Evolutionary conservation across 2,113 vertebrate species (phyloP).

Genomic region (Accipiter cooperii): DNA sequence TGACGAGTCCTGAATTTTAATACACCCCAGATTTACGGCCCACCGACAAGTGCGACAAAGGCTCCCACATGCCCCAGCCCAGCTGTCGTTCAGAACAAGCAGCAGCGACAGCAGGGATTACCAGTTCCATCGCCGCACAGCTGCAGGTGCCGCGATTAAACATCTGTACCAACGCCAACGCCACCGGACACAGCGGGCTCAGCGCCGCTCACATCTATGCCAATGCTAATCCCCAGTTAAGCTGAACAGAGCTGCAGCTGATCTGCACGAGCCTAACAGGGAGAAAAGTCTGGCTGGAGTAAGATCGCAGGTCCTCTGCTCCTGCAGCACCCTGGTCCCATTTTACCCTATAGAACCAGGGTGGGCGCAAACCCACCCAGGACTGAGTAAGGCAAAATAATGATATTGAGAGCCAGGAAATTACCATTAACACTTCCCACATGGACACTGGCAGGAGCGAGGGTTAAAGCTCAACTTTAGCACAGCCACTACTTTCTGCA

Average conservation of each 20-base stretch:
- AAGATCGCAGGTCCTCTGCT: not conserved
- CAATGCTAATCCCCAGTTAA: not conserved
- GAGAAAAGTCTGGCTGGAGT: not conserved
- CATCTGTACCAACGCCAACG: not conserved
- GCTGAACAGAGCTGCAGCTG: not conserved
- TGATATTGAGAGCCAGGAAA: not conserved
- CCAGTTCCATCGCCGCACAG: fast-evolving
- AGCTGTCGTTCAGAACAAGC: too few relatives aligned
- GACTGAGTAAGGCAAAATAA: not conserved
- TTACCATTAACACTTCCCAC: not conserved
- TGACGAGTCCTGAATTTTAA: fast-evolving
- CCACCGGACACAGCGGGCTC: not conserved
- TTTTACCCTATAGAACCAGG: not conserved
- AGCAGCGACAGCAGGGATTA: not conserved
- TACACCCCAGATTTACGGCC: fast-evolving
- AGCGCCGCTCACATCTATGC: not conserved
- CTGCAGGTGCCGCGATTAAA: not conserved
- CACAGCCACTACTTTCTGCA: not conserved
- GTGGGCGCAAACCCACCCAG: not conserved
- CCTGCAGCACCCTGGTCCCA: not conserved
- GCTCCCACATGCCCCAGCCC: fast-evolving
- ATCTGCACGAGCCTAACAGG: not conserved
- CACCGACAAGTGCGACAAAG: fast-evolving
- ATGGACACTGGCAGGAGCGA: fast-evolving
- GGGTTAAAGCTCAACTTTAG: not conserved